Percentiles rank a stretch among this genome's conserved stretches.
phyloP scores from a whole-genome alignment of 2,797 vertebrate genomes.

The Periophthalmus magnuspinnatus region DNA sequence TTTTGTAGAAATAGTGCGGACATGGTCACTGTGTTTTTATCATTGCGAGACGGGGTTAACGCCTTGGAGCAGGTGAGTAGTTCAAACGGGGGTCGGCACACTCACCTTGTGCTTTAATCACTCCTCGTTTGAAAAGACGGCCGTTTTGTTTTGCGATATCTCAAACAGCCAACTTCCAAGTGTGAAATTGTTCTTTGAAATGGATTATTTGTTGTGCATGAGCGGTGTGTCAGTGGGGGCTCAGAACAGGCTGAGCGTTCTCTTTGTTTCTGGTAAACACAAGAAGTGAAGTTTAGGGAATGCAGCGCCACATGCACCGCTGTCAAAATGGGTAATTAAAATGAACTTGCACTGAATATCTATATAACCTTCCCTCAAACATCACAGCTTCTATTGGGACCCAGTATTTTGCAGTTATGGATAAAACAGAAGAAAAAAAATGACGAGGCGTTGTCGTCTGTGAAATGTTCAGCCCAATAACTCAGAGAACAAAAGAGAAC shows the following conservation, averaged over 20 bases:
- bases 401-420: too few relatives aligned
- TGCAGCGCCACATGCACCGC: constrained; percentile 1
- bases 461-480: too few relatives aligned
- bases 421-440: too few relatives aligned
- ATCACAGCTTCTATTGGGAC: too few relatives aligned
- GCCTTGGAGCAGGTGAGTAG: background rate
- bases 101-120: background rate
- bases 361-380: too few relatives aligned
- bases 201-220: constrained; percentile 40
- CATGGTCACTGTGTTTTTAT: too few relatives aligned
- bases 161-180: constrained; percentile 25
- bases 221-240: constrained; percentile 32
- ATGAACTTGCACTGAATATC: too few relatives aligned
- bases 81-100: background rate
- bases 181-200: constrained; percentile 34
- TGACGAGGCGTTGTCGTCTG: too few relatives aligned
- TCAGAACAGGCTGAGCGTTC: constrained; percentile 22
- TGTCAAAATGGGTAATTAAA: too few relatives aligned
- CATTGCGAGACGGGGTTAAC: background rate
- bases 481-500: too few relatives aligned
- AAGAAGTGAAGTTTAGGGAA: constrained; percentile 24
- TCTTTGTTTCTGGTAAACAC: constrained; percentile 41
- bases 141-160: constrained; percentile 17
- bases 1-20: too few relatives aligned
- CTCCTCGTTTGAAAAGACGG: constrained; percentile 11